Evolutionary conservation across 2,113 vertebrate genomes (phyloP).

Genomic region (Pipa parva): DNA sequence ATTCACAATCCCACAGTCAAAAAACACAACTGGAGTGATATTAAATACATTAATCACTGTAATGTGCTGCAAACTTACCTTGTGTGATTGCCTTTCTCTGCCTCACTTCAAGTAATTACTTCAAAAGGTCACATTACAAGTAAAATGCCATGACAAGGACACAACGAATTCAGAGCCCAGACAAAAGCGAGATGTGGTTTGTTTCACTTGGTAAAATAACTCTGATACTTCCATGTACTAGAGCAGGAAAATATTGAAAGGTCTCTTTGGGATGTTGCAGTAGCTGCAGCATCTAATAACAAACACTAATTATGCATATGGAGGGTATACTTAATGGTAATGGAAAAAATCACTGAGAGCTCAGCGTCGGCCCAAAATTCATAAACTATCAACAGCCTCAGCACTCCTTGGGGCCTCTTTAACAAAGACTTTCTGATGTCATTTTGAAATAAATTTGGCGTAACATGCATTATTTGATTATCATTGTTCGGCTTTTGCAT

Average conservation of each 20-base stretch:
- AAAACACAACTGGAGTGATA: constrained; percentile 30
- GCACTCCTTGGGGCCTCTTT: neutral
- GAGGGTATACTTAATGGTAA: neutral
- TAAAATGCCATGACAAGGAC: constrained; percentile 37
- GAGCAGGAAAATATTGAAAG: too few species aligned
- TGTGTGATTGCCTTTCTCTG: constrained; percentile 36
- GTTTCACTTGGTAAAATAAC: constrained; percentile 19
- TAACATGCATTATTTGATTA: neutral
- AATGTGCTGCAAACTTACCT: constrained; percentile 31
- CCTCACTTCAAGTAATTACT: constrained; percentile 35
- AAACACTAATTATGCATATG: constrained; percentile 6
- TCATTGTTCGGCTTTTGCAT: neutral
- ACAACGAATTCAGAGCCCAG: constrained; percentile 13
- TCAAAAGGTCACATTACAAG: constrained; percentile 39
- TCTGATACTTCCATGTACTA: neutral
- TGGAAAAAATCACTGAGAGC: neutral
- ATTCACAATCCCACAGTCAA: neutral
- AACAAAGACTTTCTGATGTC: neutral
- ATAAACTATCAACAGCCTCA: neutral
- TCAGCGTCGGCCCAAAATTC: neutral
- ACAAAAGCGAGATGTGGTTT: neutral
- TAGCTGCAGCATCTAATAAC: neutral
- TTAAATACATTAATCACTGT: constrained; percentile 42
- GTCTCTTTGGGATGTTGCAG: neutral
- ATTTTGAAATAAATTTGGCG: neutral